These are phyloP conservation scores for Acropternis orthonyx DNA, from an alignment of 2,797 vertebrate genomes.

Conservation along the genomic window DNA sequence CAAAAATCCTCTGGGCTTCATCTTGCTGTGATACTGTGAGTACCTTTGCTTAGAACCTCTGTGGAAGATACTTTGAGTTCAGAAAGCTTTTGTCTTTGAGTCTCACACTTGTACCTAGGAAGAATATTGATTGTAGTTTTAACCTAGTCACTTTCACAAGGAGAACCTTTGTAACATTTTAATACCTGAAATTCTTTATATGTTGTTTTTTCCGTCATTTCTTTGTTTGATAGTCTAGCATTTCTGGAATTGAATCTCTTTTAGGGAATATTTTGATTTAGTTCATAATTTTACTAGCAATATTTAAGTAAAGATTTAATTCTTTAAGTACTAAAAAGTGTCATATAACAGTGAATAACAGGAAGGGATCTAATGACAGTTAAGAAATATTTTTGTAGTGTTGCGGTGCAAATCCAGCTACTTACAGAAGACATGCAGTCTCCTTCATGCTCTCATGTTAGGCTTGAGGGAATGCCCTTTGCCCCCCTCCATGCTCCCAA, in stretches of 20 bases:
- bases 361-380: background rate
- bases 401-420: background rate
- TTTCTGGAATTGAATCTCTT: background rate
- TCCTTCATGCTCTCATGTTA: too few species aligned
- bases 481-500: too few species aligned
- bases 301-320: background rate
- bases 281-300: background rate
- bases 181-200: background rate
- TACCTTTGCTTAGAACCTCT: background rate
- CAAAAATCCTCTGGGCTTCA: fast-evolving
- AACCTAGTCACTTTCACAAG: background rate
- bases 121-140: background rate
- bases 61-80: background rate
- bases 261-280: background rate
- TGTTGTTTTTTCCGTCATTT: background rate
- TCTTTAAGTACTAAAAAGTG: background rate
- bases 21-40: background rate
- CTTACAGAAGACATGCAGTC: background rate
- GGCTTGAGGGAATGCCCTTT: too few species aligned
- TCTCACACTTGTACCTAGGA: background rate
- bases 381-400: background rate
- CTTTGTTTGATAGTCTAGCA: background rate
- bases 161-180: background rate
- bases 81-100: background rate
- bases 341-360: background rate